Base-by-base conservation (phyloP, 2,888 invertebrate genomes). In the Julus scandinavius region DNA sequence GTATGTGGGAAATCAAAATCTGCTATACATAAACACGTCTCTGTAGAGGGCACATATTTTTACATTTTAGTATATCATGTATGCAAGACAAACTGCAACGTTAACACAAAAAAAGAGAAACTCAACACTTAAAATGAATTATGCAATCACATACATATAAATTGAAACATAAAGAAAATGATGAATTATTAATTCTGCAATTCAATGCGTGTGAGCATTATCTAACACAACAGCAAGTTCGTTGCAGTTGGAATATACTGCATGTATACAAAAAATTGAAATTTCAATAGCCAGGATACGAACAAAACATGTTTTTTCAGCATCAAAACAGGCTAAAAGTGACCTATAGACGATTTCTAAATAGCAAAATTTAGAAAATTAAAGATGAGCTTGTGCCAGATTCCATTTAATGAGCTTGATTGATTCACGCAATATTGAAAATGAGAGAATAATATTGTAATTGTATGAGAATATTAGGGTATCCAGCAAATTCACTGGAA, bases 111-210 rank as follows among this genome's bases (percentile, higher is more conserved):
- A 80, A 38, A 80, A 9, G 7, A 45, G 7, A 45, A 45, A 45
- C 15, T 40, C 15, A 29, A 9, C 29, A 38, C 80, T 72, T 63
- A 9, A 80, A 11, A 80, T 80, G 15, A 80, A 80, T 80, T 80
- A 80, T 80, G 80, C 80, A 80, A 38, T 80, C 80, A 80, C 80
- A 29, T 40, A 40, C 63, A 80, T 38, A 80, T 80, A 80, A 80
- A 80, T 38, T 11, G 80, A 38, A 80, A 80, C 80, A 72, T 72
- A 38, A 80, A 80, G 80, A 29, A 80, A 80, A 80, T 40, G 80
- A 80, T 80, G 80, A 80, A 80, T 80, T 80, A 80, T 80, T 80
- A 80, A 80, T 80, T 38, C 38, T 38, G 38, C 15, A 80, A 80
- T 80, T 15, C 38, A 40, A 80, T 9, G 9, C 20, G 80, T 80